A percentile compares a stretch with the other conserved stretches of the same genome.
These are phyloP conservation scores for Lethenteron reissneri DNA, from an alignment of 2,113 vertebrate genomes.

Conservation along the genomic window DNA sequence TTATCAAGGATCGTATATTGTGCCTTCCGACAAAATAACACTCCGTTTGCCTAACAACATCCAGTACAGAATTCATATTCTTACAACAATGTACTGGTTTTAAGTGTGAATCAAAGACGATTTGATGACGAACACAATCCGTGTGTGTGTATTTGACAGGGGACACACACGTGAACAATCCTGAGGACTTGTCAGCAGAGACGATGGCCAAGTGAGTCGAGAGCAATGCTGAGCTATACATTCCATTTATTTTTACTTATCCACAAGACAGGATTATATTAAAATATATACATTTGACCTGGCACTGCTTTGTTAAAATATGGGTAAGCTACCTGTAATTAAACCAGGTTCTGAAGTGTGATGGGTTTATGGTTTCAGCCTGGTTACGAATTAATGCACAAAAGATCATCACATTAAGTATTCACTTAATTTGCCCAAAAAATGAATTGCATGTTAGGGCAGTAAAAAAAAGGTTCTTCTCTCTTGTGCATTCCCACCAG, in stretches of 20 bases:
- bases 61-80: background rate
- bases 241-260: background rate
- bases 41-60: background rate
- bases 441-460: no score
- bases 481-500: no score
- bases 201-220: slow-evolving; percentile 78
- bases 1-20: background rate
- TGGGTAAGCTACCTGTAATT: slow-evolving; percentile 5
- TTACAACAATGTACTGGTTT: background rate
- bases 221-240: slow-evolving; percentile 1
- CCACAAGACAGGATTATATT: background rate
- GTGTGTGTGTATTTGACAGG: slow-evolving; percentile 26
- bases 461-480: no score
- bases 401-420: no score
- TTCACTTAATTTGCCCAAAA: no score
- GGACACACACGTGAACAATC: slow-evolving; percentile 70
- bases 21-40: background rate
- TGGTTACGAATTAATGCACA: background rate
- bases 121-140: background rate
- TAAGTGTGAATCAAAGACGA: background rate
- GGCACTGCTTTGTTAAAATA: background rate
- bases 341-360: slow-evolving; percentile 16
- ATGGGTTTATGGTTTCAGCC: background rate
- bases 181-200: slow-evolving; percentile 81
- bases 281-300: background rate